Evolutionary conservation across 1,140 invertebrate genomes (phyloP), one percentile per base, ranked within the genome.

Genomic region (Cephus cinctus): DNA sequence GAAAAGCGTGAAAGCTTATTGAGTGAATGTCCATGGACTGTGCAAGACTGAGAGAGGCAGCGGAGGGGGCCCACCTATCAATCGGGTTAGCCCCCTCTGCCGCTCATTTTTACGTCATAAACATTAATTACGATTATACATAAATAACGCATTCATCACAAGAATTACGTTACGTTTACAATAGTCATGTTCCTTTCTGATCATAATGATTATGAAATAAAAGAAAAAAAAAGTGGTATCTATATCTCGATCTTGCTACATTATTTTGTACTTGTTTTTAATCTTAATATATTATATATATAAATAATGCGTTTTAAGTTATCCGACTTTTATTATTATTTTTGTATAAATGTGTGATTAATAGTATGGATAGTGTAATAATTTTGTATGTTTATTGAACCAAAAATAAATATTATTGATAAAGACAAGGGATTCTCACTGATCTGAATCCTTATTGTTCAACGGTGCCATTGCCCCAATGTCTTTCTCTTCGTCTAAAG

Each of bases 311-410:
- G 51, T 73, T 65, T 70, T 70, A 62, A 64, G 57, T 72, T 67
- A 65, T 64, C 51, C 46, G 51, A 64, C 43, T 50, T 61, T 59
- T 57, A 61, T 54, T 60, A 59, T 73, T 72, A 73, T 69, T 75
- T 75, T 75, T 75, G 68, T 75, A 76, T 73, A 76, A 75, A 75
- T 73, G 74, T 74, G 69, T 73, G 71, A 71, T 73, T 74, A 69
- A 71, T 73, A 68, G 69, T 75, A 74, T 69, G 67, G 58, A 75
- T 71, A 73, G 67, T 74, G 70, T 74, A 75, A 76, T 73, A 74
- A 75, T 76, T 76, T 76, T 76, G 69, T 76, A 75, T 75, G 71
- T 76, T 75, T 75, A 76, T 75, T 73, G 65, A 76, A 75, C 73
- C 71, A 75, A 75, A 76, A 75, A 75, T 76, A 76, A 75, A 76